phyloP scores from a whole-genome alignment of 2,113 vertebrate genomes.

The Carollia perspicillata region DNA sequence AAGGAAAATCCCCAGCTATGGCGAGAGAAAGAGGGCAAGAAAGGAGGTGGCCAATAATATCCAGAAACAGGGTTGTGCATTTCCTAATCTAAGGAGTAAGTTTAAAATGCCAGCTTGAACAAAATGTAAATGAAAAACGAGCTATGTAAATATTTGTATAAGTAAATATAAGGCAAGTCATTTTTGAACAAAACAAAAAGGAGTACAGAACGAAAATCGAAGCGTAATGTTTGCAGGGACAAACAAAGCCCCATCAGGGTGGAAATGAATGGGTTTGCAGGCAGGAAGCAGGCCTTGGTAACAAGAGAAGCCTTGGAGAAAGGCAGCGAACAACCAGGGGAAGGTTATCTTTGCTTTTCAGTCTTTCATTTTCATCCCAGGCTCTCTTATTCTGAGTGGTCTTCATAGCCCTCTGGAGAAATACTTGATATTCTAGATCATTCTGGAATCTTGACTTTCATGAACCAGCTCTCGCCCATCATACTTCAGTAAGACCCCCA shows the following conservation, averaged over 20 bases:
- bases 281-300: neutral
- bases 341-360: neutral
- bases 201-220: neutral
- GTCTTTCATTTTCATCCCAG: neutral
- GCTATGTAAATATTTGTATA: conserved; percentile 30
- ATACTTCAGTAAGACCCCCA: neutral
- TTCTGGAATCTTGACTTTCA: neutral
- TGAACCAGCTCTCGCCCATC: neutral
- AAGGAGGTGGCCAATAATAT: neutral
- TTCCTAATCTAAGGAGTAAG: neutral
- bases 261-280: neutral
- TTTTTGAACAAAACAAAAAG: conserved; percentile 46
- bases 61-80: neutral
- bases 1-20: neutral
- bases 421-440: neutral
- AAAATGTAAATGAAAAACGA: conserved; percentile 32
- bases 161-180: conserved; percentile 40
- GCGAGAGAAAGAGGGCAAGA: neutral
- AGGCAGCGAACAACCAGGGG: rapidly evolving
- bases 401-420: neutral
- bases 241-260: neutral
- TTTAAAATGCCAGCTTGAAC: conserved; percentile 27
- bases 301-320: neutral
- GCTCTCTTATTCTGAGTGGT: neutral
- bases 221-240: neutral